Evolutionary conservation across 2,113 vertebrate genomes (phyloP), one percentile per base, ranked within the genome.

Genomic region (Pygoscelis antarcticus): DNA sequence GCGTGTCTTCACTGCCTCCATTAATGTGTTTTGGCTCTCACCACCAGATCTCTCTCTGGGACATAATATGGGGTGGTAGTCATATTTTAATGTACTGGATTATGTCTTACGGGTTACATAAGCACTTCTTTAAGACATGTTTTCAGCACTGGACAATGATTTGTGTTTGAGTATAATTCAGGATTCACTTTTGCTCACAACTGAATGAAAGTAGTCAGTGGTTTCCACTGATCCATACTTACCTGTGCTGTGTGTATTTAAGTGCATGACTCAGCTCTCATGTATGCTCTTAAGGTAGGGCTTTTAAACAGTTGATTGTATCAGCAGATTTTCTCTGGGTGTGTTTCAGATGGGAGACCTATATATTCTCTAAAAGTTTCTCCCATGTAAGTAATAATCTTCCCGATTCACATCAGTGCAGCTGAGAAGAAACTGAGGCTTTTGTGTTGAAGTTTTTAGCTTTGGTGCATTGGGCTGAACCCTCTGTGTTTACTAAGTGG

Each of bases 201-300:
- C 34, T 54, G 40, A 89, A 29, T 55, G 61, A 38, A 70, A 76
- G 87, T 5, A 46, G 58, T 21, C 20, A 0, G 57, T 87, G 74
- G 69, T 78, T 96, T 66, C 65, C 64, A 32, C 23, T 8, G 64
- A 30, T 66, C 30, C 75, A 13, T 23, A 27, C 49, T 66, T 82
- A 14, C 2, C 55, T 44, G 6, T 16, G 75, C 75, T 70, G 32
- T 69, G 61, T 86, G 55, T 83, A 13, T 76, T 81, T 81, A 47
- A 83, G 58, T 18, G 74, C 66, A 66, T 93, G 95, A 96, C 74
- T 97, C 94, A 96, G 78, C 94, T 91, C 78, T 65, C 87, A 77
- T 1, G 3, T 85, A 72, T 89, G 89, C 89, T 93, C 38, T 54
- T 62, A 64, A 84, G 89, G 91, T 9, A 88, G 94, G 94, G 95